Evolutionary conservation across 2,888 invertebrate species (phyloP).

Genomic region (Oasisia sp.): DNA sequence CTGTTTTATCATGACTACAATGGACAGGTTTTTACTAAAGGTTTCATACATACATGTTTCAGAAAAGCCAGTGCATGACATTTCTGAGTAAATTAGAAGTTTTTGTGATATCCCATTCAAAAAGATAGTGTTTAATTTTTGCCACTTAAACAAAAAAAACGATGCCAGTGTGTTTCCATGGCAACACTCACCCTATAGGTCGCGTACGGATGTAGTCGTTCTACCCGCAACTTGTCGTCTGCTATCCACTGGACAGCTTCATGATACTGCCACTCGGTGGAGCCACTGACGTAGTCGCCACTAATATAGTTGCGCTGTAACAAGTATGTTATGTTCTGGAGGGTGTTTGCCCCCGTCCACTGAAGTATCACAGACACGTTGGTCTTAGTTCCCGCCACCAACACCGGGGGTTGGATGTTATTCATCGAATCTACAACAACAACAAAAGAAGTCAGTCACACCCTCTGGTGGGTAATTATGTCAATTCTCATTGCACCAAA

Average conservation of each 20-base stretch:
- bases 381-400: slow-evolving; percentile 78
- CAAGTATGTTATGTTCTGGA: slow-evolving; percentile 67
- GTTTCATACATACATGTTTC: no score
- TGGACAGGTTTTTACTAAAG: no score
- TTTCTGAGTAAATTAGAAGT: no score
- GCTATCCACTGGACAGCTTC: slow-evolving; percentile 39
- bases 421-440: slow-evolving; percentile 72
- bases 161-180: slow-evolving; percentile 30
- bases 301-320: slow-evolving; percentile 73
- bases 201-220: slow-evolving; percentile 85
- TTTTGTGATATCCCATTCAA: no score
- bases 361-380: slow-evolving; percentile 82
- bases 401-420: slow-evolving; percentile 78
- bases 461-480: neutral
- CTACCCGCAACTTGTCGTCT: slow-evolving; percentile 68
- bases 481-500: neutral
- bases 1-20: no score
- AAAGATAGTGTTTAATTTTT: no score
- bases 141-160: neutral
- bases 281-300: slow-evolving; percentile 68
- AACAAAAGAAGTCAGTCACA: neutral
- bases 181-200: slow-evolving; percentile 80
- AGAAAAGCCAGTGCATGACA: no score
- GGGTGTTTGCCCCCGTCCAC: slow-evolving; percentile 73
- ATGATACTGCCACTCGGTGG: slow-evolving; percentile 85